Conservation (phyloP, 1,140 invertebrate genomes). For the Lepidurus arcticus region DNA sequence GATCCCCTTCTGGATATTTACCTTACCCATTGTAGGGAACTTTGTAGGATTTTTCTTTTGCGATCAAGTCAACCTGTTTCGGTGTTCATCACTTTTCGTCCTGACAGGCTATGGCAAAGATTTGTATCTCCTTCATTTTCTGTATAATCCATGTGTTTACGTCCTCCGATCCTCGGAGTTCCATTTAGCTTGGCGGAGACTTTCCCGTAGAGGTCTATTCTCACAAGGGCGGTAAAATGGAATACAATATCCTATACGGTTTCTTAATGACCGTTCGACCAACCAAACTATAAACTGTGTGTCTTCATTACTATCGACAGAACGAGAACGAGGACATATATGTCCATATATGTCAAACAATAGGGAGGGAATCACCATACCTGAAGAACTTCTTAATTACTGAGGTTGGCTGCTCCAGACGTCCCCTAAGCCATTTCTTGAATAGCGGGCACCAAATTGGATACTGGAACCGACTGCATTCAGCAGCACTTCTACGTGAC, state of each 20-base stretch:
- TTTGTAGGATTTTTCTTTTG: slow-evolving; percentile 19
- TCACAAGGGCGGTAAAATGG: neutral
- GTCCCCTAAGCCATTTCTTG: no score
- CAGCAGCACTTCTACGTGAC: no score
- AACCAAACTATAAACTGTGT: neutral
- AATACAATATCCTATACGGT: neutral
- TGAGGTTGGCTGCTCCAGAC: no score
- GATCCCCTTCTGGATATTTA: slow-evolving; percentile 5
- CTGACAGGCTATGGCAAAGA: neutral
- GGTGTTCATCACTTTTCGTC: neutral
- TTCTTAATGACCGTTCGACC: neutral
- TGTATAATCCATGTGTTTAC: neutral
- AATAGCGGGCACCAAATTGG: no score
- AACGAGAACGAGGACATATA: no score
- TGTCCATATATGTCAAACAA: no score
- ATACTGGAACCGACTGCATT: no score
- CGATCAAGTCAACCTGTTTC: neutral
- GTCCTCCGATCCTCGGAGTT: neutral
- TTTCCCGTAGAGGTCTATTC: neutral
- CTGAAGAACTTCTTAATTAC: no score
- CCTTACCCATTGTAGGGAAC: neutral
- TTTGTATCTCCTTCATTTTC: slow-evolving; percentile 4
- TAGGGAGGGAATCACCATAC: no score
- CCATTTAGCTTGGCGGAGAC: neutral
- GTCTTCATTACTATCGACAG: neutral